phyloP scores from a whole-genome alignment of 2,888 invertebrate species.

The Lepeophtheirus nordmannii region DNA sequence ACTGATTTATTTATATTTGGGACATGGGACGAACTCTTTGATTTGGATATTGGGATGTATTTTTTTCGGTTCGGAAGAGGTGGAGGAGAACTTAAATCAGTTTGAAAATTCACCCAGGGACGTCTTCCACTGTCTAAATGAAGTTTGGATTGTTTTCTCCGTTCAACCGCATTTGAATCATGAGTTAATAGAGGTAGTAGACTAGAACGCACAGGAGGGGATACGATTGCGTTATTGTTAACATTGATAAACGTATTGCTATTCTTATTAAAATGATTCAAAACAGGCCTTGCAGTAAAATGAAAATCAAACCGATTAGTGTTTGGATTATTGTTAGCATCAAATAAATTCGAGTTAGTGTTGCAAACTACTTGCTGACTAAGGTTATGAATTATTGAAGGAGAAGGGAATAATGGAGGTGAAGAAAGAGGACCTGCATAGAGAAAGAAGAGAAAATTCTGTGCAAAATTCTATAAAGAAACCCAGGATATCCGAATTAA shows the following conservation, averaged over 20 bases:
- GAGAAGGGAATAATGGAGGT: neutral
- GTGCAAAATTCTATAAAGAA: neutral
- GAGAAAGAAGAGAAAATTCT: neutral
- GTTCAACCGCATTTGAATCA: neutral
- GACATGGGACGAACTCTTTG: neutral
- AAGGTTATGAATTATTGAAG: neutral
- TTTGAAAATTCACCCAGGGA: neutral
- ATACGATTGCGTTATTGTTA: neutral
- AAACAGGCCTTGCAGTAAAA: neutral
- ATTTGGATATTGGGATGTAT: slow-evolving; percentile 2
- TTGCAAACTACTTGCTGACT: neutral
- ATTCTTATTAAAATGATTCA: neutral
- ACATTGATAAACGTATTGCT: neutral
- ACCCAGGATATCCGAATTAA: too few relatives aligned
- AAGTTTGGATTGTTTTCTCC: neutral
- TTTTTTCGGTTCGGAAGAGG: neutral
- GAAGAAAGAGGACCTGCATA: slow-evolving; percentile 7
- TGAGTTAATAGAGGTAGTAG: neutral
- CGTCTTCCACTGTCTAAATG: neutral
- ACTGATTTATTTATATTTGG: too few relatives aligned
- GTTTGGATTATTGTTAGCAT: neutral
- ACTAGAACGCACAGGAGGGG: neutral
- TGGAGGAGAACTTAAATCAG: neutral
- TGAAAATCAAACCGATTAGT: neutral
- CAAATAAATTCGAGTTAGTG: neutral